Conservation (phyloP, 2,888 invertebrate genomes). For the Peribatodes rhomboidaria region DNA sequence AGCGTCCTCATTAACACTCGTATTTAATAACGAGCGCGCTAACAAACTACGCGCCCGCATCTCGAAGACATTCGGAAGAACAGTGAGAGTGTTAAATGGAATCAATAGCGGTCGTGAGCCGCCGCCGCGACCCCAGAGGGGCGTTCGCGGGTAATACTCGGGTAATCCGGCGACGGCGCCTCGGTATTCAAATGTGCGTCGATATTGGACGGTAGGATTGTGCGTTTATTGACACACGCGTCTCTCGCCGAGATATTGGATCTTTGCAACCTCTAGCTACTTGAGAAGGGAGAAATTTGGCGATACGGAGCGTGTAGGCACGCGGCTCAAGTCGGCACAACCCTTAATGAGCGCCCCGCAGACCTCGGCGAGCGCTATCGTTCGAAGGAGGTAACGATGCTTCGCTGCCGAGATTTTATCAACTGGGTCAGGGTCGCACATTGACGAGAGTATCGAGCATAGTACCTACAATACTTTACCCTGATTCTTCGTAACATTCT, state of each 20-base stretch:
- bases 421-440: neutral
- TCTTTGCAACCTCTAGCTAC: neutral
- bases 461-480: neutral
- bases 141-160: neutral
- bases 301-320: neutral
- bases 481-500: no score
- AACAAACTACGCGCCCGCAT: no score
- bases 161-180: neutral
- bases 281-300: neutral
- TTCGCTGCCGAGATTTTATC: neutral
- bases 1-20: no score
- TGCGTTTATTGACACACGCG: conserved; percentile 17
- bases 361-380: neutral
- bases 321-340: neutral
- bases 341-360: neutral
- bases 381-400: neutral
- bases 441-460: neutral
- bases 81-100: no score
- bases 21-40: no score
- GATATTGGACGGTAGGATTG: conserved; percentile 9
- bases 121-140: neutral
- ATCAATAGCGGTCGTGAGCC: neutral
- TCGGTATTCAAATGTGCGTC: conserved; percentile 18
- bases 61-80: no score
- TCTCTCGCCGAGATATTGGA: neutral